These are phyloP conservation scores for Cecropterus lyciades DNA, from an alignment of 1,140 invertebrate species.

Conservation along the genomic window DNA sequence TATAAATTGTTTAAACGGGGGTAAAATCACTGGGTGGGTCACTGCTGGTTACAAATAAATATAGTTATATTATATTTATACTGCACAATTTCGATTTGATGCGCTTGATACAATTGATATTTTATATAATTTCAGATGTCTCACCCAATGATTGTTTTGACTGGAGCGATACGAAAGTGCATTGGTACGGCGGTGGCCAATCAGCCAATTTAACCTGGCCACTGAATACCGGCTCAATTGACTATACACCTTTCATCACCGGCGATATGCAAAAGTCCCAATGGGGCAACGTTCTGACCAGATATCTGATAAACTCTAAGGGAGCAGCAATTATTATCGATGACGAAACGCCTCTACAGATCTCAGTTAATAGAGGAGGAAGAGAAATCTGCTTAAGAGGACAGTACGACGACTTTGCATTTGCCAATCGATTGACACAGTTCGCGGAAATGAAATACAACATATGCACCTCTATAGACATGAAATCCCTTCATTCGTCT, in stretches of 20 bases:
- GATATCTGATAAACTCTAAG: conserved; percentile 94
- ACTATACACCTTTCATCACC: conserved; percentile 92
- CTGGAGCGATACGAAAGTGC: conserved; percentile 86
- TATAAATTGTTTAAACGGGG: too few relatives aligned
- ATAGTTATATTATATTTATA: too few relatives aligned
- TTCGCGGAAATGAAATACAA: conserved; percentile 92
- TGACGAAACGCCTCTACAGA: conserved; percentile 90
- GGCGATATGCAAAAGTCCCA: conserved; percentile 90
- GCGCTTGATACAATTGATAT: too few relatives aligned
- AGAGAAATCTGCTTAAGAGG: conserved; percentile 91
- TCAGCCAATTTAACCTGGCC: conserved; percentile 91
- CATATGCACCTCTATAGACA: conserved; percentile 92
- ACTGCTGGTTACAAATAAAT: too few relatives aligned
- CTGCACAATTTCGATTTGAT: too few relatives aligned
- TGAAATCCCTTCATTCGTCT: conserved; percentile 90
- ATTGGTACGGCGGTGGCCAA: conserved; percentile 94
- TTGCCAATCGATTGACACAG: conserved; percentile 87
- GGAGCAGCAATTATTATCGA: conserved; percentile 92
- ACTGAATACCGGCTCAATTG: conserved; percentile 88
- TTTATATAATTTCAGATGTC: conserved; percentile 64
- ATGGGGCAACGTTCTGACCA: conserved; percentile 92
- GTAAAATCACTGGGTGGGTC: too few relatives aligned
- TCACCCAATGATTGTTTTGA: conserved; percentile 93
- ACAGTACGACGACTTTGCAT: conserved; percentile 91
- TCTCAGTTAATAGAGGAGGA: conserved; percentile 88